These are phyloP conservation scores for Prosapia bicincta DNA, from an alignment of 2,888 invertebrate genomes.

Conservation along the genomic window DNA sequence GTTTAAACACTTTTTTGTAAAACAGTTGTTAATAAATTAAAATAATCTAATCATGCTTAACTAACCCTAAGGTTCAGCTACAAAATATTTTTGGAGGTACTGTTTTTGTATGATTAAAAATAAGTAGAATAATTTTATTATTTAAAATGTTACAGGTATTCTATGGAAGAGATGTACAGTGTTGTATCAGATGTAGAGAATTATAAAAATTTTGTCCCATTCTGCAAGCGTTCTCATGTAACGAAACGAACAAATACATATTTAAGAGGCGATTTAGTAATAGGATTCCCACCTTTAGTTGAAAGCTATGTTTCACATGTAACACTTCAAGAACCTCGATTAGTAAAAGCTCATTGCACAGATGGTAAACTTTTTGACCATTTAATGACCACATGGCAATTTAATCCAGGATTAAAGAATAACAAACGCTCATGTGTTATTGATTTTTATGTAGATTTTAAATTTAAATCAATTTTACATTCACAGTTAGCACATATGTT, in stretches of 20 bases:
- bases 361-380: slow-evolving; percentile 89
- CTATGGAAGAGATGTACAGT: slow-evolving; percentile 87
- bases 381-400: slow-evolving; percentile 87
- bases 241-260: slow-evolving; percentile 50
- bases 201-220: slow-evolving; percentile 87
- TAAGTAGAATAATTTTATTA: no score
- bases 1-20: no score
- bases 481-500: slow-evolving; percentile 88
- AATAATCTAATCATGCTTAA: no score
- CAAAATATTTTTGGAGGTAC: no score
- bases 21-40: no score
- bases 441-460: slow-evolving; percentile 87
- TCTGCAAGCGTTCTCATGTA: slow-evolving; percentile 84
- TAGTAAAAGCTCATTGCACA: slow-evolving; percentile 83
- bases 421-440: slow-evolving; percentile 81
- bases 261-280: slow-evolving; percentile 73
- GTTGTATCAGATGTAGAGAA: slow-evolving; percentile 88
- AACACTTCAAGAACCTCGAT: slow-evolving; percentile 64
- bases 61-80: no score
- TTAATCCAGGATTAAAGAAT: slow-evolving; percentile 81
- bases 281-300: slow-evolving; percentile 80
- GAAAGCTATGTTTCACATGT: slow-evolving; percentile 89
- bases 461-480: slow-evolving; percentile 85
- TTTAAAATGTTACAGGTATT: slow-evolving; percentile 70
- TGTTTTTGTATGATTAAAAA: no score